Evolutionary conservation across 2,797 vertebrate genomes (phyloP).

Genomic region (Dipus sagitta): DNA sequence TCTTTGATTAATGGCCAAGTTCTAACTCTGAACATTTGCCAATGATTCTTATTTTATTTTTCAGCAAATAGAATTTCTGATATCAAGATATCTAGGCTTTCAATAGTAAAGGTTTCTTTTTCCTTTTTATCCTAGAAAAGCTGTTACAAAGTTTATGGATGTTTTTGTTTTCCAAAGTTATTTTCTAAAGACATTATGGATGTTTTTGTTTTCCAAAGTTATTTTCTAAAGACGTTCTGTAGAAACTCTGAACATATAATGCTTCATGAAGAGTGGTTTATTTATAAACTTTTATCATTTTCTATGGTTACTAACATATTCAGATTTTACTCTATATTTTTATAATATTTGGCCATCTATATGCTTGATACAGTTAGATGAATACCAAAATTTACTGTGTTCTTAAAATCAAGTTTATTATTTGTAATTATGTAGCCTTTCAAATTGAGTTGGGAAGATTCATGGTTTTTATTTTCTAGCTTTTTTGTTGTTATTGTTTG

Average conservation of each 20-base stretch:
- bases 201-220: not conserved
- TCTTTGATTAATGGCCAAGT: not conserved
- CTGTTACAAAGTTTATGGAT: not conserved
- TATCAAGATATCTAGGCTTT: constrained; percentile 20
- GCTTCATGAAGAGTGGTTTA: not conserved
- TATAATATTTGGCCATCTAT: not conserved
- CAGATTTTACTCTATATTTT: not conserved
- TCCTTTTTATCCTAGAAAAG: not conserved
- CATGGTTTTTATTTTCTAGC: not conserved
- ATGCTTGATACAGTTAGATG: not conserved
- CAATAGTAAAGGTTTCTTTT: not conserved
- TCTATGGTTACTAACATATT: not conserved
- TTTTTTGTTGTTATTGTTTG: too few relatives aligned
- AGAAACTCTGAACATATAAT: not conserved
- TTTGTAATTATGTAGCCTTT: not conserved
- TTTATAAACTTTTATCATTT: not conserved
- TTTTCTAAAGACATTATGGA: not conserved
- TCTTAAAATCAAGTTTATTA: not conserved
- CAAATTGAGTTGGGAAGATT: not conserved
- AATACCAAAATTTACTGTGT: not conserved
- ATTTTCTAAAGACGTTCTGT: not conserved
- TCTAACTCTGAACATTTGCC: not conserved
- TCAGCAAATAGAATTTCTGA: not conserved
- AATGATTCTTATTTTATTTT: not conserved
- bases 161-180: not conserved